Percentiles rank a stretch among this genome's conserved stretches.
These are phyloP conservation scores for Rallus limicola DNA, from an alignment of 2,113 vertebrate species.

Conservation along the genomic window DNA sequence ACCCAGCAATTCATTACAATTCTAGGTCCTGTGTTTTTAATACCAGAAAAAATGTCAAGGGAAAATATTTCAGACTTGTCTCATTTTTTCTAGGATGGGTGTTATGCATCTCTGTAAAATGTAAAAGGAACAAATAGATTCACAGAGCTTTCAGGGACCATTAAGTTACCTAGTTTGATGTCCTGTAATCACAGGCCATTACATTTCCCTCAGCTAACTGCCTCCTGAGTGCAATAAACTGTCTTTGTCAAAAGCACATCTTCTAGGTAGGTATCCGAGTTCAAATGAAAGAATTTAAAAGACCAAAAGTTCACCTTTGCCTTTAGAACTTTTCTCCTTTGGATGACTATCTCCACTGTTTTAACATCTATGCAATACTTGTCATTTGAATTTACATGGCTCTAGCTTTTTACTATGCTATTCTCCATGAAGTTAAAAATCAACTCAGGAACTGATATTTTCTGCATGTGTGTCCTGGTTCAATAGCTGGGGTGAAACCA, in stretches of 20 bases:
- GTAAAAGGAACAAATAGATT: background rate
- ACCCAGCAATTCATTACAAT: background rate
- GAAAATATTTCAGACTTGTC: background rate
- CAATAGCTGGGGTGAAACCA: too few relatives aligned
- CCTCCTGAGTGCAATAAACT: background rate
- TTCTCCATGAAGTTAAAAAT: background rate
- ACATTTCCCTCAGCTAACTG: background rate
- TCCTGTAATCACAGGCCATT: background rate
- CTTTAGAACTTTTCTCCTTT: background rate
- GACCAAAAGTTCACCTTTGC: background rate
- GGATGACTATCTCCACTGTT: background rate
- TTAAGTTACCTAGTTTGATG: background rate
- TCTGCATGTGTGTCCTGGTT: too few relatives aligned
- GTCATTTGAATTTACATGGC: background rate
- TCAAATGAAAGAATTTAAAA: background rate
- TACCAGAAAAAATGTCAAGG: fast-evolving
- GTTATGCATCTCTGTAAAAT: background rate
- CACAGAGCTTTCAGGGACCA: background rate
- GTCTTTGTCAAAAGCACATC: background rate
- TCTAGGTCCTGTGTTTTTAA: background rate
- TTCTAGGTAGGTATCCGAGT: background rate
- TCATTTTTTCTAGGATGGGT: background rate
- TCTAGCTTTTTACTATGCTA: background rate
- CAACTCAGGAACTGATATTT: background rate
- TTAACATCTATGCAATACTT: background rate